Evolutionary conservation across 2,888 invertebrate species (phyloP).

Genomic region (Anodontia alba): DNA sequence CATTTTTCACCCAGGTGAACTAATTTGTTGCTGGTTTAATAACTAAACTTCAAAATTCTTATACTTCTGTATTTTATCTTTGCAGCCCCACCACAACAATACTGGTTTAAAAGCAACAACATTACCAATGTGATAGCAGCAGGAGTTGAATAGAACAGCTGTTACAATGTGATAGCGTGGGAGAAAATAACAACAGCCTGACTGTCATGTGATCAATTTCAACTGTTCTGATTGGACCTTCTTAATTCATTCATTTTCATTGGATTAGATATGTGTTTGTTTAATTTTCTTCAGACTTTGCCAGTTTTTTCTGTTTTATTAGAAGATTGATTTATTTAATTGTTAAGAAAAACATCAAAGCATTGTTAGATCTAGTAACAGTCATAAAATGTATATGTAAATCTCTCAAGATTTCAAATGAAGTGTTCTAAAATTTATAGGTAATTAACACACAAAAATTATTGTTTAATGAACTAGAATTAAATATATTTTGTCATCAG

Average conservation of each 20-base stretch:
- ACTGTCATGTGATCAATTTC: conserved; percentile 19
- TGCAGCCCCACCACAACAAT: conserved; percentile 53
- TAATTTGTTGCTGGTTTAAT: too few relatives aligned
- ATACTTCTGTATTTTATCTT: too few relatives aligned
- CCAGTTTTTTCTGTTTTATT: conserved; percentile 5
- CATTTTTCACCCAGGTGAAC: too few relatives aligned
- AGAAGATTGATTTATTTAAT: neutral
- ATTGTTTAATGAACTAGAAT: too few relatives aligned
- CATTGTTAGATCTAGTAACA: neutral
- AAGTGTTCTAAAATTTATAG: too few relatives aligned
- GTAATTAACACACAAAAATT: too few relatives aligned
- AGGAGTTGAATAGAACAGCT: conserved; percentile 50
- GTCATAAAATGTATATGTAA: too few relatives aligned
- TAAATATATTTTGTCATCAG: too few relatives aligned
- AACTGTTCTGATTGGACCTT: conserved; percentile 2
- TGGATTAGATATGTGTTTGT: neutral
- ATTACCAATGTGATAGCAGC: conserved; percentile 59
- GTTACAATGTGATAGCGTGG: conserved; percentile 14
- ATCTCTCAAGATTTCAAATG: too few relatives aligned
- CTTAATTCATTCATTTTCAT: conserved; percentile 1
- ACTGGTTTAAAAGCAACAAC: conserved; percentile 58
- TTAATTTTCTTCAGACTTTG: conserved; percentile 5
- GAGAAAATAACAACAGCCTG: neutral
- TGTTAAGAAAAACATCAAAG: neutral
- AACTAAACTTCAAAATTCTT: too few relatives aligned